Evolutionary conservation across 2,888 invertebrate genomes (phyloP), one percentile per base, ranked within the genome.

Genomic region (Orthosia gothica): DNA sequence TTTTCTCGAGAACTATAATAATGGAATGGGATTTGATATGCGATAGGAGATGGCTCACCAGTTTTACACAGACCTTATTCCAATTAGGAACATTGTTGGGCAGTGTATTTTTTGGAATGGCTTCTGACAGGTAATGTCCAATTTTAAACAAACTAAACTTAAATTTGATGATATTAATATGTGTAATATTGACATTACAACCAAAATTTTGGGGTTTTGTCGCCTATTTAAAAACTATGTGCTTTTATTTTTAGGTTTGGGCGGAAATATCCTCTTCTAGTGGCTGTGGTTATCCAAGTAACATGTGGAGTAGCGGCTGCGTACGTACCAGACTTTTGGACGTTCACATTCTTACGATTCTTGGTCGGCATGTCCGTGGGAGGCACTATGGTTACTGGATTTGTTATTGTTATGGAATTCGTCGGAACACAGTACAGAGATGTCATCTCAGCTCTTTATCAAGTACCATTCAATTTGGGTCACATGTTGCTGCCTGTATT

Each of bases 1-100:
- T 97, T 76, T 98, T 98, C 90, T 94, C 97, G 3, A 97, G 97
- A 83, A 98, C 98, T 0, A 98, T 98, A 23, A 96, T 97, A 74
- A 97, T 97, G 71, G 97, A 98, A 97, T 98, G 98, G 98, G 96
- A 98, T 91, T 95, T 98, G 79, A 98, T 98, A 40, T 98, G 98
- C 91, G 97, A 97, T 4, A 97, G 94, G 59, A 95, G 96, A 65
- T 97, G 97, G 93, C 92, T 98, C 78, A 96, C 97, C 3, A 97
- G 98, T 89, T 95, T 98, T 45, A 97, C 98, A 0, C 98, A 98
- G 93, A 98, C 98, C 11, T 92, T 98, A 73, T 98, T 98, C 74
- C 98, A 98, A 97, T 92, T 98, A 74, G 98, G 98, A 49, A 97
- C 98, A 64, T 94, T 98, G 87, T 87, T 98, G 49, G 98, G 98